Base-by-base conservation (phyloP, 2,888 invertebrate genomes). In the Octonoba sinensis region DNA sequence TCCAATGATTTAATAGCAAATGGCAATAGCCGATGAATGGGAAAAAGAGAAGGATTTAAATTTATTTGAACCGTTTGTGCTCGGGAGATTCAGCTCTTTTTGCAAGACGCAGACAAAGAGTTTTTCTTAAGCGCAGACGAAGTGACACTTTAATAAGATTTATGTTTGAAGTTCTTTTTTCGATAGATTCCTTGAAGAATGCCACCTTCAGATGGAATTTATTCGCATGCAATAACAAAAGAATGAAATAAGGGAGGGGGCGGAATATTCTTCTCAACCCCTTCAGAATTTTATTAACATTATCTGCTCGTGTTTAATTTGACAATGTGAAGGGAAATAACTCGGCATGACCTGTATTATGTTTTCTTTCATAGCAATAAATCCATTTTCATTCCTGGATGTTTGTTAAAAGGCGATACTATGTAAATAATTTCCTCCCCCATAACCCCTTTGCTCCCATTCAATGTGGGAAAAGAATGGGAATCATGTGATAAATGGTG, bases 71-170 rank as follows among this genome's bases (percentile, higher is more conserved):
- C 73, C 44, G 79, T 73, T 79, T 79, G 79, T 69, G 77, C 65
- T 59, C 49, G 44, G 59, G 57, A 70, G 69, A 72, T 46, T 74
- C 67, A 20, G 65, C 59, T 75, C 67, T 77, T 78, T 73, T 64
- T 72, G 49, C 57, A 60, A 66, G 54, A 60, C 54, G 60, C 79
- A 81, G 79, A 81, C 79, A 81, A 81, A 79, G 64, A 46, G 62
- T 67, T 60, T 74, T 73, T 64, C 67, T 49, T 51, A 36, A 36
- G 36, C 54, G 60, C 73, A 73, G 79, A 81, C 79, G 79, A 81
- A 81, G 73, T 81, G 79, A 81, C 79, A 81, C 79, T 81, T 73
- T 81, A 81, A 81, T 81, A 81, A 81, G 79, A 81, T 81, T 81
- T 81, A 81, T 81, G 79, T 73, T 81, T 67, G 79, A 69, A 81